A percentile compares a stretch with the other conserved stretches of the same genome.
Conservation (phyloP, 1,140 invertebrate genomes). For the Euglossa dilemma region DNA sequence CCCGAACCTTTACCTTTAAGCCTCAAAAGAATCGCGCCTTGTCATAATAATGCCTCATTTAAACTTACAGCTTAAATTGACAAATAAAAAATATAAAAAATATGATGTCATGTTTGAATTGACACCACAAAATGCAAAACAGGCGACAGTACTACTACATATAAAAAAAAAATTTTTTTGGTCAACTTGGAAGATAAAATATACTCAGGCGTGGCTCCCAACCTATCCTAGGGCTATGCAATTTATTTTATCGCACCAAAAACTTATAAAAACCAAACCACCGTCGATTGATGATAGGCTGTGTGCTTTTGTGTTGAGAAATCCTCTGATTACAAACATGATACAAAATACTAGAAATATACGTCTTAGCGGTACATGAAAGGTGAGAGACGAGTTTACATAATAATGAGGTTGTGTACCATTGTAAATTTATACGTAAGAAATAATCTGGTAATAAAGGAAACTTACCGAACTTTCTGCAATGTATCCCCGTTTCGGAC, state of each 20-base stretch:
- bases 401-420: constrained; percentile 78
- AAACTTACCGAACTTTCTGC: constrained; percentile 72
- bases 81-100: constrained; percentile 78
- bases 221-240: constrained; percentile 79
- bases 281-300: constrained; percentile 77
- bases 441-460: constrained; percentile 66
- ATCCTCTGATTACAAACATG: constrained; percentile 77
- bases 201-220: constrained; percentile 77
- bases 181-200: constrained; percentile 79
- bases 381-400: constrained; percentile 82
- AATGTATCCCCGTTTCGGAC: constrained; percentile 70
- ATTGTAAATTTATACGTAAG: constrained; percentile 72
- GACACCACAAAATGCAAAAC: constrained; percentile 78
- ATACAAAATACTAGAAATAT: constrained; percentile 77
- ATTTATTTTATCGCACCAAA: constrained; percentile 81
- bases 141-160: constrained; percentile 73
- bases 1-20: constrained; percentile 73
- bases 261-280: constrained; percentile 71
- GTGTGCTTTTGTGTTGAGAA: constrained; percentile 80
- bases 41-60: constrained; percentile 81
- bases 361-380: constrained; percentile 79
- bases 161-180: constrained; percentile 80
- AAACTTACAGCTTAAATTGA: constrained; percentile 82
- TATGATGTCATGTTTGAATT: constrained; percentile 79
- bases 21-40: constrained; percentile 74